A percentile compares a stretch with the other conserved stretches of the same genome.
Conservation (phyloP, 2,113 vertebrate species). For the Peromyscus leucopus region DNA sequence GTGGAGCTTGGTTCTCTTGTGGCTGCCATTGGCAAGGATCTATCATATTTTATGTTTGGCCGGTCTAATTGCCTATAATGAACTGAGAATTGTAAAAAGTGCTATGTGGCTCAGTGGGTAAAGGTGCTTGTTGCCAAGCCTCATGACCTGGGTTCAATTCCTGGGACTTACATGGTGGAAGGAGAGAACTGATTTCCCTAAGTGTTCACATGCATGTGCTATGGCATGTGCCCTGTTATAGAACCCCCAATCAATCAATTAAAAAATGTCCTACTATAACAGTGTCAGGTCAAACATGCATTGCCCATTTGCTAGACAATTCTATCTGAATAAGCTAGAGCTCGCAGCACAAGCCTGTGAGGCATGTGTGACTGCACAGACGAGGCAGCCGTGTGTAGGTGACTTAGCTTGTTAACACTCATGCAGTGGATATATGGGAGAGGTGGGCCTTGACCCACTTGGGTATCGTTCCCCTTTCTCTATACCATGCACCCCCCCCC, state of each 20-base stretch:
- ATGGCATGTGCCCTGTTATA: not conserved
- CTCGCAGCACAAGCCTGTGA: not conserved
- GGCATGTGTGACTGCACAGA: not conserved
- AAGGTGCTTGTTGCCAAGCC: not conserved
- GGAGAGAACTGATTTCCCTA: not conserved
- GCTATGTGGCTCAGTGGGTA: not conserved
- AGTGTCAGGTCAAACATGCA: not conserved
- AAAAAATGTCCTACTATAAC: not conserved
- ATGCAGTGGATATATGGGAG: not conserved
- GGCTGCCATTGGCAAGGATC: not conserved
- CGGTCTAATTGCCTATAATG: not conserved
- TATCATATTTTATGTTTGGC: not conserved
- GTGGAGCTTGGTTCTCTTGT: not conserved
- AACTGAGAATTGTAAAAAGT: not conserved
- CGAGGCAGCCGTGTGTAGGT: not conserved
- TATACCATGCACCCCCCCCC: accelerated
- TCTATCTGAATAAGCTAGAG: not conserved
- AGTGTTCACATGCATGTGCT: not conserved
- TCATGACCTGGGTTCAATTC: not conserved
- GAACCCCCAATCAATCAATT: not conserved
- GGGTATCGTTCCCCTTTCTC: not conserved
- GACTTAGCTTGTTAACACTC: not conserved
- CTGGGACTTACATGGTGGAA: not conserved
- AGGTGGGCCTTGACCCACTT: not conserved
- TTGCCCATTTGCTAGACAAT: not conserved